These are phyloP conservation scores for Poliocrania exsul DNA, from an alignment of 2,797 vertebrate genomes.

Conservation along the genomic window DNA sequence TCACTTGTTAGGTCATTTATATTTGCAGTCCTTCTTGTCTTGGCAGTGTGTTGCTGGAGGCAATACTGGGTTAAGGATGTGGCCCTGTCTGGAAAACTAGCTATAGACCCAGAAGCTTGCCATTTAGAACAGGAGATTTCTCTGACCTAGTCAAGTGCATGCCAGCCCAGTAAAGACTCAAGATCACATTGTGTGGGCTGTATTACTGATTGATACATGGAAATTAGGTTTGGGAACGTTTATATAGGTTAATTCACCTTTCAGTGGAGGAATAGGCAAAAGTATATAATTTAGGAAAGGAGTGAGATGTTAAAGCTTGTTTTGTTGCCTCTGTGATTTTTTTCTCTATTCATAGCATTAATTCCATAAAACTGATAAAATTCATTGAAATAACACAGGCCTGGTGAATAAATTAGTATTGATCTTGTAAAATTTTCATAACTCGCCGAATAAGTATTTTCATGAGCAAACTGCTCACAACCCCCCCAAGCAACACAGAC, in stretches of 20 bases:
- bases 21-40: not conserved
- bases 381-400: not conserved
- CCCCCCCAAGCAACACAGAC: not conserved
- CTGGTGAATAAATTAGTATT: not conserved
- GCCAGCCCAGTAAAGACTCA: not conserved
- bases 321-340: not conserved
- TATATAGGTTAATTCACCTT: not conserved
- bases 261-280: not conserved
- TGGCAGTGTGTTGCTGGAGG: not conserved
- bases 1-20: not conserved
- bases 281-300: not conserved
- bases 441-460: not conserved
- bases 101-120: not conserved
- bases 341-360: not conserved
- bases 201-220: not conserved
- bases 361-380: not conserved
- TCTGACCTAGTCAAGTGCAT: not conserved
- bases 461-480: not conserved
- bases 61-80: not conserved
- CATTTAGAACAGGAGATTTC: not conserved
- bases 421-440: not conserved
- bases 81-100: not conserved
- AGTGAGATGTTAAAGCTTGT: not conserved
- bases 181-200: rapidly evolving
- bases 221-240: not conserved